Evolutionary conservation across 1,140 invertebrate genomes (phyloP).

Genomic region (Drosophila jambulina): DNA sequence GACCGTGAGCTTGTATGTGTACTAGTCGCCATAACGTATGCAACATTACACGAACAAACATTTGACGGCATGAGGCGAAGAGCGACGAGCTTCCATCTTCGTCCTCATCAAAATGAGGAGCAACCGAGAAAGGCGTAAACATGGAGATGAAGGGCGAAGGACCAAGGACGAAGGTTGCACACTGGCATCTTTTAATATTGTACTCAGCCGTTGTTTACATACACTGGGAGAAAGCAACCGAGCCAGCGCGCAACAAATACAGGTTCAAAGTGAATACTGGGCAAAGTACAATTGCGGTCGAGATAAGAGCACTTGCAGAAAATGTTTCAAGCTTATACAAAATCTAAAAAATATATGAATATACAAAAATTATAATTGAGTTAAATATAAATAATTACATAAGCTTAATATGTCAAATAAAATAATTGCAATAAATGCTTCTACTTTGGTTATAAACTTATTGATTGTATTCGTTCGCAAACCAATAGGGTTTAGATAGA

Average conservation of each 20-base stretch:
- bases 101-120: conserved; percentile 46
- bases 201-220: conserved; percentile 54
- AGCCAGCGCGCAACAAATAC: not conserved
- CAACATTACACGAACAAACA: conserved; percentile 64
- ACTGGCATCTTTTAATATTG: conserved; percentile 63
- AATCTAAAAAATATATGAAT: not conserved
- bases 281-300: not conserved
- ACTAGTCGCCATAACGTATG: conserved; percentile 53
- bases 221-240: conserved; percentile 28
- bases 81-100: conserved; percentile 34
- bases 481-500: not conserved
- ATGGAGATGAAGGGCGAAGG: conserved; percentile 5
- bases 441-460: not conserved
- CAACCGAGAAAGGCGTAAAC: conserved; percentile 29
- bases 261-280: not conserved
- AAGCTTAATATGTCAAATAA: not conserved
- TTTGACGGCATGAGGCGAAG: conserved; percentile 22
- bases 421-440: not conserved
- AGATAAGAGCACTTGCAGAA: not conserved
- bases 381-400: not conserved
- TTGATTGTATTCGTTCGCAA: not conserved
- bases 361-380: not conserved
- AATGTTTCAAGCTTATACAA: not conserved
- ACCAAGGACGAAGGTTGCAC: conserved; percentile 5
- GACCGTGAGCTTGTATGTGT: conserved; percentile 20